Conservation (phyloP, 1,140 invertebrate genomes). For the Acyrthosiphon pisum region DNA sequence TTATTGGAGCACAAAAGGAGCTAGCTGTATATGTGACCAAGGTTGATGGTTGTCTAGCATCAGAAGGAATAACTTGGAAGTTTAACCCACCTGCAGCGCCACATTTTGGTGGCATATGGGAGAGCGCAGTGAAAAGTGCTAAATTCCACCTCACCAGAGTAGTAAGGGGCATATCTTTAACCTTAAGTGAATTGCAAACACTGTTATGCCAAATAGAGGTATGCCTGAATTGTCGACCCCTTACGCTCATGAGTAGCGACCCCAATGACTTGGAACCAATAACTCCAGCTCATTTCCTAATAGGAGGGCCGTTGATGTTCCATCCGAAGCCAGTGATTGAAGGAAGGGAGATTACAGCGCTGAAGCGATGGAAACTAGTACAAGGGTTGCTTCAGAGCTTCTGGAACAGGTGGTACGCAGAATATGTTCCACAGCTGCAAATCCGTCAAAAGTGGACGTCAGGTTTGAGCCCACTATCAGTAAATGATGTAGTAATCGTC, state of each 20-base stretch:
- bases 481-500: neutral
- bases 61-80: conserved; percentile 62
- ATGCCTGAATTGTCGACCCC: too few relatives aligned
- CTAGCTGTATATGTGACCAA: neutral
- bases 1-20: conserved; percentile 63
- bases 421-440: conserved; percentile 61
- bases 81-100: conserved; percentile 64
- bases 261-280: conserved; percentile 60
- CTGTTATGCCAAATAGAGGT: too few relatives aligned
- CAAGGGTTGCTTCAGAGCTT: conserved; percentile 59
- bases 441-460: conserved; percentile 60
- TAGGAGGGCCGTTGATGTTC: conserved; percentile 55
- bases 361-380: conserved; percentile 58
- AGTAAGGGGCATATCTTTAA: too few relatives aligned
- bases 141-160: neutral
- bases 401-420: conserved; percentile 60
- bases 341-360: conserved; percentile 41
- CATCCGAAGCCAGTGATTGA: conserved; percentile 30
- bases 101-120: conserved; percentile 65
- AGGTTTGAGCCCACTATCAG: neutral
- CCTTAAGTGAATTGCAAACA: too few relatives aligned
- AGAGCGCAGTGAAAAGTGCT: conserved; percentile 61
- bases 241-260: too few relatives aligned
- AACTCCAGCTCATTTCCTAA: conserved; percentile 61
- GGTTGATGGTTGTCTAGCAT: neutral